Evolutionary conservation across 2,113 vertebrate species (phyloP).

Genomic region (Phalacrocorax carbo): DNA sequence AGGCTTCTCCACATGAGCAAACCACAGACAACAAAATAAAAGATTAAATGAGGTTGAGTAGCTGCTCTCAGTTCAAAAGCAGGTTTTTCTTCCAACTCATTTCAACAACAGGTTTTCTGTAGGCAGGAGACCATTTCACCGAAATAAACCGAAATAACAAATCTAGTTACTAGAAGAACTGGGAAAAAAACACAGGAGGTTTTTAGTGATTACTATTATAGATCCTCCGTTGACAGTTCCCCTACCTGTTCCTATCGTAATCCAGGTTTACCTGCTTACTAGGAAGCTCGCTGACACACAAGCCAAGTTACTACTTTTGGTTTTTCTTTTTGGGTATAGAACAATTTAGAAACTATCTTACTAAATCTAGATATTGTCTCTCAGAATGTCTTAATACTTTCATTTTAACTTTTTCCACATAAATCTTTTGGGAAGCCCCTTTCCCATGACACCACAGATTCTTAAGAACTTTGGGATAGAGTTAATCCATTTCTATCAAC

Average conservation of each 20-base stretch:
- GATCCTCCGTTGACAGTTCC: neutral
- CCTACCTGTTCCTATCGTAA: neutral
- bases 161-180: neutral
- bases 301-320: neutral
- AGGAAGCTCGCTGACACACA: neutral
- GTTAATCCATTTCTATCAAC: neutral
- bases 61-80: slow-evolving; percentile 32
- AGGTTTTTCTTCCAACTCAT: slow-evolving; percentile 4
- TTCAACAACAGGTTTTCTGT: slow-evolving; percentile 45
- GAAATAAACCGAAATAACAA: slow-evolving; percentile 12
- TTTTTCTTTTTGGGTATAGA: neutral
- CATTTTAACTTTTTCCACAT: neutral
- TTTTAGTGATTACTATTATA: neutral
- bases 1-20: neutral
- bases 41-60: slow-evolving; percentile 16
- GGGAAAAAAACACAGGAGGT: neutral
- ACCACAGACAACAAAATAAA: neutral
- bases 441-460: neutral
- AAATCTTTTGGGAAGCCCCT: neutral
- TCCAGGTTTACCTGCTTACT: neutral
- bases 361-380: neutral
- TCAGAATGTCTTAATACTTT: neutral
- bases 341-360: neutral
- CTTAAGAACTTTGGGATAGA: neutral
- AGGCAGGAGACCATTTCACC: slow-evolving; percentile 19